Base-by-base conservation (phyloP, 2,888 invertebrate genomes). In the Zelleria hepariella region DNA sequence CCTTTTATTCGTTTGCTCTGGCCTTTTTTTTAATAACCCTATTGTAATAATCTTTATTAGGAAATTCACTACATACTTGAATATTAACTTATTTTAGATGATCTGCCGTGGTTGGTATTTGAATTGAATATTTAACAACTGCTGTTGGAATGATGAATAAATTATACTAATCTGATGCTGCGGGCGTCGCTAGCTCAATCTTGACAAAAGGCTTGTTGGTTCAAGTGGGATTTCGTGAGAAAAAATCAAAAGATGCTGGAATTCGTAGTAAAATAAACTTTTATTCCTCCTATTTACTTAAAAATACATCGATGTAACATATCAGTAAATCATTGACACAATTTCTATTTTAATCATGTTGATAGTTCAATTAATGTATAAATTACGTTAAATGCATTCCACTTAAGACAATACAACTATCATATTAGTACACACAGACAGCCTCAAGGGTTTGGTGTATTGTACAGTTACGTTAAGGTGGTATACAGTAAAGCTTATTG, bases 251-350 rank as follows among this genome's bases (percentile, higher is more conserved):
- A 58, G 67, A 68, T 69, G 68, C 67, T 63, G 64, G 60, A 60
- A 61, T 52, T 57, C 21, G 65, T 76, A 76, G 76, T 72, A 86
- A 86, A 87, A 87, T 86, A 86, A 81, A 80, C 72, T 77, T 42
- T 63, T 60, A 70, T 75, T 78, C 78, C 74, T 75, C 79, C 70
- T 78, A 78, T 76, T 69, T 67, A 72, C 81, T 83, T 85, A 82
- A 75, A 78, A 77, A 78, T 82, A 84, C 68, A 81, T 83, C 75
- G 77, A 82, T 83, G 81, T 83, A 82, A 85, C 80, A 82, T 76
- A 76, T 73, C 74, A 73, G 73, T 75, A 78, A 79, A 77, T 74
- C 70, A 78, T 75, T 75, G 76, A 82, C 77, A 79, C 74, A 80
- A 78, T 80, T 72, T 71, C 27, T 20, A 53, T 59, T 54, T 24